A percentile compares a stretch with the other conserved stretches of the same genome.
These are phyloP conservation scores for Caenorhabditis auriculariae DNA, from an alignment of 2,888 invertebrate species.

Conservation along the genomic window DNA sequence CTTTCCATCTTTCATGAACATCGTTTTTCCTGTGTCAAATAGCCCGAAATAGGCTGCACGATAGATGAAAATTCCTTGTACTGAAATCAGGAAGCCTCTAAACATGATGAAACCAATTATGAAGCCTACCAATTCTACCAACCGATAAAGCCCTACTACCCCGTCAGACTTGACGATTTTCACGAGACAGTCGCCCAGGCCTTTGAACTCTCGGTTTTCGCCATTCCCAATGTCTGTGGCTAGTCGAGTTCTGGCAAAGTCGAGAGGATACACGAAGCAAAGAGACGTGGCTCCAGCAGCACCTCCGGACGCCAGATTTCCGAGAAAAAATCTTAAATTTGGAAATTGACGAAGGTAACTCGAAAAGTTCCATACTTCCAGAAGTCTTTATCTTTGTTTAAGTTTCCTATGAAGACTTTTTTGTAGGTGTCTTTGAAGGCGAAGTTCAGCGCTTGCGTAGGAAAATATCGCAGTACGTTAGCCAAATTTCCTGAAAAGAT, in stretches of 20 bases:
- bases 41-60: constrained; percentile 92
- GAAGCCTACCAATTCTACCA: background rate
- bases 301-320: constrained; percentile 85
- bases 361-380: constrained; percentile 69
- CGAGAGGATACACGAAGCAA: constrained; percentile 90
- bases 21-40: constrained; percentile 91
- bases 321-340: constrained; percentile 64
- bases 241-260: constrained; percentile 88
- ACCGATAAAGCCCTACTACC: constrained; percentile 77
- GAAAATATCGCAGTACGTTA: constrained; percentile 74
- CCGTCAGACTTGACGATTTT: constrained; percentile 82
- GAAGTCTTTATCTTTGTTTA: constrained; percentile 87
- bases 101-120: background rate
- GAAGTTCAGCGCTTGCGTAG: constrained; percentile 90
- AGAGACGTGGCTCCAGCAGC: constrained; percentile 90
- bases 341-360: background rate
- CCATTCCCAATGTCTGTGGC: constrained; percentile 85
- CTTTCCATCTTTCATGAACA: constrained; percentile 84
- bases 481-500: constrained; percentile 62
- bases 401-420: constrained; percentile 45
- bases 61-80: constrained; percentile 86
- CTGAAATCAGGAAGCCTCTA: constrained; percentile 85
- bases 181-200: constrained; percentile 81
- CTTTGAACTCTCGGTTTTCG: constrained; percentile 81
- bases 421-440: constrained; percentile 76